Evolutionary conservation across 1,140 invertebrate genomes (phyloP).

Genomic region (Hyles euphorbiae): DNA sequence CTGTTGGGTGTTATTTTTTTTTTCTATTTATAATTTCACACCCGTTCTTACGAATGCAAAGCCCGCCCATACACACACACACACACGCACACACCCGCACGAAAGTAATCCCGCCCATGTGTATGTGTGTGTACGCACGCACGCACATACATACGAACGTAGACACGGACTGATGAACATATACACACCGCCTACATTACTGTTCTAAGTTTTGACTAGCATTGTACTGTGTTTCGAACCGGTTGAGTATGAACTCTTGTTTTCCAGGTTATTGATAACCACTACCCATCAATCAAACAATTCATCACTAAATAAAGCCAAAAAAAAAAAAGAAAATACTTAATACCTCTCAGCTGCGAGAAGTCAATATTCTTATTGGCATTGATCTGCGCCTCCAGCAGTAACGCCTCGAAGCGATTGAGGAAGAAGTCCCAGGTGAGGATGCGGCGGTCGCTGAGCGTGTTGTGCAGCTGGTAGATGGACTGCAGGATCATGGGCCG

Average conservation of each 20-base stretch:
- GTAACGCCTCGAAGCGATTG: slow-evolving; percentile 96
- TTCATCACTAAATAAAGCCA: neutral
- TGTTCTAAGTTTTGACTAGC: slow-evolving; percentile 80
- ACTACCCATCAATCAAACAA: too few species aligned
- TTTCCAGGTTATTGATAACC: too few species aligned
- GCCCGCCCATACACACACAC: too few species aligned
- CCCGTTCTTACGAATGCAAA: too few species aligned
- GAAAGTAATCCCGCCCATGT: too few species aligned
- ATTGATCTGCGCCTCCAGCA: slow-evolving; percentile 95
- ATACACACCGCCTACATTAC: too few species aligned
- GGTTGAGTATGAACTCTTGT: slow-evolving; percentile 95
- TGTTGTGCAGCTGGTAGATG: slow-evolving; percentile 95
- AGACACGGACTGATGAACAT: too few species aligned
- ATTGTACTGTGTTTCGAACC: slow-evolving; percentile 95
- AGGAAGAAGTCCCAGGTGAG: slow-evolving; percentile 99
- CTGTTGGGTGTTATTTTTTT: too few species aligned
- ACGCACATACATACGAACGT: too few species aligned
- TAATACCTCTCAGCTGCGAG: slow-evolving; percentile 86
- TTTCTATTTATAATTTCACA: too few species aligned
- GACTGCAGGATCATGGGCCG: slow-evolving; percentile 98
- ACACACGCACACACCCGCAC: too few species aligned
- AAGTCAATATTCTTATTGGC: slow-evolving; percentile 90
- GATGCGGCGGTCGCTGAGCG: slow-evolving; percentile 92
- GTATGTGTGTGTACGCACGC: too few species aligned
- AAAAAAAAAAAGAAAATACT: neutral